Evolutionary conservation across 2,888 invertebrate species (phyloP).

Genomic region (Eucera pruinosa): DNA sequence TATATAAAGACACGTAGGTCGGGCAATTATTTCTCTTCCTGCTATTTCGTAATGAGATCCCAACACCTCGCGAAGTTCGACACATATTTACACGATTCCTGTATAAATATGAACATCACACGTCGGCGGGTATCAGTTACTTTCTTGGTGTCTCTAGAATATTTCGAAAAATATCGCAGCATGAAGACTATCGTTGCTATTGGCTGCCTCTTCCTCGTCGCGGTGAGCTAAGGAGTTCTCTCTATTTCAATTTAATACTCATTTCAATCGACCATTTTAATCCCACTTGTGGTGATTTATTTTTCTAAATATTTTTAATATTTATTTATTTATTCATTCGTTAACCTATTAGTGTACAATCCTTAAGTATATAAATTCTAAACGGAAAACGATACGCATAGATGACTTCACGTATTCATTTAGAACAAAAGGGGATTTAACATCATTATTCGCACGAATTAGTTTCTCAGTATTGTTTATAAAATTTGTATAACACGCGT

Average conservation of each 20-base stretch:
- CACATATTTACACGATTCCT: constrained; percentile 4
- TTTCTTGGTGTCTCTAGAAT: not conserved
- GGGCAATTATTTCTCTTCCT: constrained; percentile 56
- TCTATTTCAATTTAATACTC: not conserved
- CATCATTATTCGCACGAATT: no score
- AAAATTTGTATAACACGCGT: no score
- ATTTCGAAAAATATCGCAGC: not conserved
- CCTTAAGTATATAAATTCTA: no score
- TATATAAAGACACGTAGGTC: constrained; percentile 47
- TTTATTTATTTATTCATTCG: no score
- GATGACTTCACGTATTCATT: no score
- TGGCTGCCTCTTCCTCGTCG: constrained; percentile 24
- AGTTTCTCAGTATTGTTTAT: no score
- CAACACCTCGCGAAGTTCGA: constrained; percentile 30
- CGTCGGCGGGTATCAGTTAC: constrained; percentile 33
- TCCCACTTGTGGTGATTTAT: no score
- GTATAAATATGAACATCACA: constrained; percentile 44
- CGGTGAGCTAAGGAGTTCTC: constrained; percentile 25
- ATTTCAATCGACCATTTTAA: no score
- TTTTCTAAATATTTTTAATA: no score
- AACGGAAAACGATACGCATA: no score
- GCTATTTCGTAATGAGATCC: constrained; percentile 26
- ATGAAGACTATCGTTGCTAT: constrained; percentile 31
- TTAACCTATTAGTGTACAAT: no score
- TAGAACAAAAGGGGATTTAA: no score